These are phyloP conservation scores for Bradypus variegatus DNA, from an alignment of 2,797 vertebrate genomes.

Conservation along the genomic window DNA sequence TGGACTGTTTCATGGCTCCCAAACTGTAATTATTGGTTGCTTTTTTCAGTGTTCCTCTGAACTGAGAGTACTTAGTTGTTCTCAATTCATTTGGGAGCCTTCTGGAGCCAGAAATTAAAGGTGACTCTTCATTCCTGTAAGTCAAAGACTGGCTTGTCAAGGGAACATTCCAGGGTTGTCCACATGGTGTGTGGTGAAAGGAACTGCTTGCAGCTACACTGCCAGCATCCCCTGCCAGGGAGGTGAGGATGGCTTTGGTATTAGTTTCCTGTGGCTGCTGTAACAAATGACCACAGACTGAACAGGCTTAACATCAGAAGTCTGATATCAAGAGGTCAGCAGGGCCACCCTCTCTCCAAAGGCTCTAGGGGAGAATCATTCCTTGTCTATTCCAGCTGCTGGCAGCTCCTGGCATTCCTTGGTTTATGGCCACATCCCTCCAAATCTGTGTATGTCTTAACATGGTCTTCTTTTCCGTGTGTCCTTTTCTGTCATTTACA, in stretches of 20 bases:
- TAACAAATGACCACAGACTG: too few relatives aligned
- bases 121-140: constrained; percentile 54
- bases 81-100: constrained; percentile 70
- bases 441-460: too few relatives aligned
- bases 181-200: background rate
- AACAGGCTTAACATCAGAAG: too few relatives aligned
- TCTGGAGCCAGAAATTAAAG: constrained; percentile 60
- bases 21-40: constrained; percentile 67
- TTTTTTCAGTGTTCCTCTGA: constrained; percentile 69
- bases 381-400: too few relatives aligned
- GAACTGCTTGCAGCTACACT: background rate
- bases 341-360: too few relatives aligned
- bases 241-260: background rate
- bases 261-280: too few relatives aligned
- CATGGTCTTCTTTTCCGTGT: too few relatives aligned
- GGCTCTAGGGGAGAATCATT: too few relatives aligned
- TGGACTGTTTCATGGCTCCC: constrained; percentile 55
- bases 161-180: background rate
- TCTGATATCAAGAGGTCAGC: too few relatives aligned
- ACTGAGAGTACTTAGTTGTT: constrained; percentile 68
- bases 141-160: background rate
- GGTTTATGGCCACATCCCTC: too few relatives aligned
- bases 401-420: too few relatives aligned
- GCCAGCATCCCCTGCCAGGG: background rate
- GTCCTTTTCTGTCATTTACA: too few relatives aligned